phyloP scores from a whole-genome alignment of 1,140 invertebrate genomes.

The Drosophila santomea region DNA sequence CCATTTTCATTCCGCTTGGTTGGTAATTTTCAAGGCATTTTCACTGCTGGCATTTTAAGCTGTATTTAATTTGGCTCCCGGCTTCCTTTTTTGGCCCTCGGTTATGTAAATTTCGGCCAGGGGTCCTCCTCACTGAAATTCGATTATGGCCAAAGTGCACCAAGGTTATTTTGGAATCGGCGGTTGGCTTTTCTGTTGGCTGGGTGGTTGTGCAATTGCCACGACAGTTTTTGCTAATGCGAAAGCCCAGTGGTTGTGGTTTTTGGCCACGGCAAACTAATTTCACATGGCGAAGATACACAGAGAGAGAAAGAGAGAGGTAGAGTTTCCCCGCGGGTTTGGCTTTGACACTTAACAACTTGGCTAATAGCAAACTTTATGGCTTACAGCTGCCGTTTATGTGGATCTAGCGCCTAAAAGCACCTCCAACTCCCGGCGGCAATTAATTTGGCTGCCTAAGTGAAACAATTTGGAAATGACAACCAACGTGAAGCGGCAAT shows the following conservation, averaged over 20 bases:
- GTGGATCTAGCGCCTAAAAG: conserved; percentile 34
- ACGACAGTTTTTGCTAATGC: conserved; percentile 20
- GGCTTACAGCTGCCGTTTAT: conserved; percentile 39
- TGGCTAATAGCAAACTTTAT: conserved; percentile 49
- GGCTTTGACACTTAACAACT: conserved; percentile 59
- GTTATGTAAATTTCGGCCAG: conserved; percentile 55
- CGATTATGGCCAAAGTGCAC: conserved; percentile 60
- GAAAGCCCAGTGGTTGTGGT: conserved; percentile 17
- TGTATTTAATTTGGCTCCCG: conserved; percentile 57
- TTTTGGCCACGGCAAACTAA: conserved; percentile 38
- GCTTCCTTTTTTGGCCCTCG: conserved; percentile 11
- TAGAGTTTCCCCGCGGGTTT: conserved; percentile 15
- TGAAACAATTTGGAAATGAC: conserved; percentile 49
- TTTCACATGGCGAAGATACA: conserved; percentile 15
- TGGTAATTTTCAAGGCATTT: conserved; percentile 30
- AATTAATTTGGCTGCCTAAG: conserved; percentile 47
- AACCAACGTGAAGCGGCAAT: conserved; percentile 43
- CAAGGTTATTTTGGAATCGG: conserved; percentile 46
- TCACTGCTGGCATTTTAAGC: conserved; percentile 56
- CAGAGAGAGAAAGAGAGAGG: neutral
- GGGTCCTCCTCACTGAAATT: conserved; percentile 40
- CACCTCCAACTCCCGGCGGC: neutral
- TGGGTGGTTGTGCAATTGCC: conserved; percentile 22
- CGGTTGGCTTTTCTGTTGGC: neutral
- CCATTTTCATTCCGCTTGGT: conserved; percentile 35